Conservation (phyloP, 2,797 vertebrate genomes). For the Dendrocincla fuliginosa region DNA sequence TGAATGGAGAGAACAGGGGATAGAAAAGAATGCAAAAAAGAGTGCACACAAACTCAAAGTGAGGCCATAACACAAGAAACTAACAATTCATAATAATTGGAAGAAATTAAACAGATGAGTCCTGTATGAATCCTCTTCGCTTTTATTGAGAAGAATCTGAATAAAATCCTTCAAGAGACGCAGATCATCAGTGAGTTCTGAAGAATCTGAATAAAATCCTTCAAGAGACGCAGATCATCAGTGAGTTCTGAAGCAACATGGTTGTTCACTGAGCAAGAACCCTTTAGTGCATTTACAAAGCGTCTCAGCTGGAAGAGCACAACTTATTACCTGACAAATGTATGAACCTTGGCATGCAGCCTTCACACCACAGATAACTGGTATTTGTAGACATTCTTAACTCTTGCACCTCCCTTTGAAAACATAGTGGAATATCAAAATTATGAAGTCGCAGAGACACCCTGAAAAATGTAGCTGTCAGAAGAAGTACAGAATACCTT, state of each 20-base stretch:
- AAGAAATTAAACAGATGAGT: slow-evolving; percentile 62
- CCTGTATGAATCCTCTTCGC: slow-evolving; percentile 79
- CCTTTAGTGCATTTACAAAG: neutral
- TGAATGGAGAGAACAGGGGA: accelerated
- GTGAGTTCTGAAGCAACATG: slow-evolving; percentile 77
- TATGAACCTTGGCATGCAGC: neutral
- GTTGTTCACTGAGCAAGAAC: slow-evolving; percentile 67
- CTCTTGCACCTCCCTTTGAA: slow-evolving; percentile 26
- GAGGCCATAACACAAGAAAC: slow-evolving; percentile 67
- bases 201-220: slow-evolving; percentile 78
- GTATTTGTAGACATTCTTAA: neutral
- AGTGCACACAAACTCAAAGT: neutral
- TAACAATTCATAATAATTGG: slow-evolving; percentile 71
- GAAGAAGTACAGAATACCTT: neutral
- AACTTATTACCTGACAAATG: neutral
- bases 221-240: slow-evolving; percentile 76
- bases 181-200: slow-evolving; percentile 79
- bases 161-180: slow-evolving; percentile 73
- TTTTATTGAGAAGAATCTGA: slow-evolving; percentile 74
- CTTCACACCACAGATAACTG: neutral
- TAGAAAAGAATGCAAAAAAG: neutral
- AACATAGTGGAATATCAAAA: slow-evolving; percentile 30
- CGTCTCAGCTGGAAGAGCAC: neutral
- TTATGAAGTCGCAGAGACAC: neutral
- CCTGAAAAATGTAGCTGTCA: slow-evolving; percentile 6